A percentile compares a stretch with the other conserved stretches of the same genome.
Evolutionary conservation across 1,140 invertebrate genomes (phyloP).

Genomic region (Drosophila kepulauana): DNA sequence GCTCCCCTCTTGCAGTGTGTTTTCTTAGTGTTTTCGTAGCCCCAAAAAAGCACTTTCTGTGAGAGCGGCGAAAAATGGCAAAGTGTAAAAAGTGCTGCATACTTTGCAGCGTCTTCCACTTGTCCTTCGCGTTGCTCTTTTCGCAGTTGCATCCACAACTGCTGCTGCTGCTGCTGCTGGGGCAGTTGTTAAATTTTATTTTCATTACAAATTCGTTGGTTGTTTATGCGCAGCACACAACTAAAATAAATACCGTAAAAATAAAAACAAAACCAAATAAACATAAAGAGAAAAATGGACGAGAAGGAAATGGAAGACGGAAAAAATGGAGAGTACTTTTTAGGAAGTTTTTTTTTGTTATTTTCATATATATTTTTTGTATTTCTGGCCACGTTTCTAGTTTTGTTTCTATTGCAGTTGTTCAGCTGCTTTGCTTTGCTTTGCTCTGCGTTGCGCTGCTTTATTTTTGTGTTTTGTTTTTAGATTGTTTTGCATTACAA

Average conservation of each 20-base stretch:
- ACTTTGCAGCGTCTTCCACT: slow-evolving; percentile 74
- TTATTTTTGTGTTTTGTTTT: slow-evolving; percentile 44
- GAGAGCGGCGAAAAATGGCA: slow-evolving; percentile 5
- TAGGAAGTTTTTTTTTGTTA: slow-evolving; percentile 11
- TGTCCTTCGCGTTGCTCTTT: slow-evolving; percentile 46
- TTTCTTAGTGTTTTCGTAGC: neutral
- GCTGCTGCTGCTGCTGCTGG: slow-evolving; percentile 15
- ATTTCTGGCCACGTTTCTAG: slow-evolving; percentile 60
- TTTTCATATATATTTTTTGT: slow-evolving; percentile 50
- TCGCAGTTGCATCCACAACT: slow-evolving; percentile 43
- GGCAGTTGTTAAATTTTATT: slow-evolving; percentile 72
- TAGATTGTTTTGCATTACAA: slow-evolving; percentile 73
- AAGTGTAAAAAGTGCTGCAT: slow-evolving; percentile 72
- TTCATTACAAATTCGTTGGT: slow-evolving; percentile 75
- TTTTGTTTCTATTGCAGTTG: slow-evolving; percentile 52
- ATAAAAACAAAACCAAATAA: slow-evolving; percentile 14
- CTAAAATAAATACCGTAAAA: slow-evolving; percentile 52
- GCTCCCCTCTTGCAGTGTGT: slow-evolving; percentile 1
- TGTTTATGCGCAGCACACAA: slow-evolving; percentile 66
- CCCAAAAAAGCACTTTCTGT: neutral
- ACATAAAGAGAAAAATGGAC: slow-evolving; percentile 15
- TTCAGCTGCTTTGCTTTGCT: slow-evolving; percentile 5
- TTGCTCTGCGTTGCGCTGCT: neutral
- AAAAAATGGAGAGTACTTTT: slow-evolving; percentile 38
- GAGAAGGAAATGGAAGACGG: slow-evolving; percentile 25